Evolutionary conservation across 2,113 vertebrate species (phyloP), one percentile per base, ranked within the genome.

Genomic region (Clupea harengus): DNA sequence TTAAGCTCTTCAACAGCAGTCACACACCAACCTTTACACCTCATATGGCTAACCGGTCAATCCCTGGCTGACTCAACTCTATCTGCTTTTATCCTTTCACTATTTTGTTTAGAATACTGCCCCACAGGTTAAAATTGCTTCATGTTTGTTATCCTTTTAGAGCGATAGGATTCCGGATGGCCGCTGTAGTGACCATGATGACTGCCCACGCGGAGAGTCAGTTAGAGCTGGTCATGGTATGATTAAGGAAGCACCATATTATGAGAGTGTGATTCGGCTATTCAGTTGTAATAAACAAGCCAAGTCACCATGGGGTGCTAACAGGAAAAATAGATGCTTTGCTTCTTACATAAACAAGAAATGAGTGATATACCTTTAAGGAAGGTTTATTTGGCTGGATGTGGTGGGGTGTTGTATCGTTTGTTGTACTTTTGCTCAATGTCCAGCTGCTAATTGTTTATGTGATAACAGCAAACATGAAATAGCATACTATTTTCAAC

Each of bases 151-250:
- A 78, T 78, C 6, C 9, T 89, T 0, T 81, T 89, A 99, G 97
- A 97, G 91, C 49, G 22, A 45, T 25, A 92, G 52, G 83, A 93
- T 98, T 85, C 93, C 92, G 0, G 89, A 95, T 0, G 96, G 95
- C 0, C 52, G 8, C 67, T 99, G 98, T 84, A 11, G 8, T 2
- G 7, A 85, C 3, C 93, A 98, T 8, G 9, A 18, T 0, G 96
- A 98, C 89, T 99, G 98, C 85, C 83, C 90, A 50, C 87, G 95
- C 6, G 97, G 96, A 88, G 94, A 95, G 10, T 94, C 96, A 86
- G 95, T 95, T 0, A 67, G 57, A 85, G 88, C 91, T 88, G 95
- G 95, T 44, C 87, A 95, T 39, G 94, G 94, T 94, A 86, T 87
- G 84, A 75, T 11, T 39, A 44, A 39, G 28, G 39, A 75, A 75